Evolutionary conservation across 2,797 vertebrate genomes (phyloP).

Genomic region (Taeniopygia guttata): DNA sequence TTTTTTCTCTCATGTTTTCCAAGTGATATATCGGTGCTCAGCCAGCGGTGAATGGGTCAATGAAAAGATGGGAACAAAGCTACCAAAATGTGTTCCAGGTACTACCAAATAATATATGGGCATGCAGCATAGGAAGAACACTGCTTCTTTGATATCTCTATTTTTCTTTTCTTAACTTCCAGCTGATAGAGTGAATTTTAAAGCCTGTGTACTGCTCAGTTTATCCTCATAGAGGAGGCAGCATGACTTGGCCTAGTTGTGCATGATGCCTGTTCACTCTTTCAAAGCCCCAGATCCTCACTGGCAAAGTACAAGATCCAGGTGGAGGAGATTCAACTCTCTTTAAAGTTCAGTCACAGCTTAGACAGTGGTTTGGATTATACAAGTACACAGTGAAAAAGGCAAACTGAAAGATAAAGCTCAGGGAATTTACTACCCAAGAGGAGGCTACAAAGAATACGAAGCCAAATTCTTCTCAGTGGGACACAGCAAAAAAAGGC

Average conservation of each 20-base stretch:
- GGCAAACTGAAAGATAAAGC: neutral
- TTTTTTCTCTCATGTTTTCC: neutral
- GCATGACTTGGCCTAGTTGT: neutral
- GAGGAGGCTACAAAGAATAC: neutral
- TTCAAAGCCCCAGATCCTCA: neutral
- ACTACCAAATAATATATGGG: neutral
- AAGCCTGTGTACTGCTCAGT: neutral
- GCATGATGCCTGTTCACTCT: neutral
- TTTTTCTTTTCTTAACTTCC: neutral
- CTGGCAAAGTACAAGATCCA: neutral
- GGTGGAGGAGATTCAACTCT: neutral
- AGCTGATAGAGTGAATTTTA: neutral
- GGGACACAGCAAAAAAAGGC: neutral
- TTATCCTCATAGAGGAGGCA: neutral
- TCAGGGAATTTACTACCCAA: neutral
- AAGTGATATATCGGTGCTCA: conserved; percentile 70
- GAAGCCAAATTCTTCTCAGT: neutral
- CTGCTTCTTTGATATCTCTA: neutral
- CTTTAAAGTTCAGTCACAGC: neutral
- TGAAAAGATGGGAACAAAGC: conserved; percentile 44
- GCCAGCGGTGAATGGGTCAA: conserved; percentile 73
- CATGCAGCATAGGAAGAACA: neutral
- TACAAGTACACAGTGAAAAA: neutral
- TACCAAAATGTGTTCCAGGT: conserved; percentile 77
- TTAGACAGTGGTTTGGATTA: neutral